Base-by-base conservation (phyloP, 92 coral and sea anemone genomes). In the Umimayanthus chanpuru region DNA sequence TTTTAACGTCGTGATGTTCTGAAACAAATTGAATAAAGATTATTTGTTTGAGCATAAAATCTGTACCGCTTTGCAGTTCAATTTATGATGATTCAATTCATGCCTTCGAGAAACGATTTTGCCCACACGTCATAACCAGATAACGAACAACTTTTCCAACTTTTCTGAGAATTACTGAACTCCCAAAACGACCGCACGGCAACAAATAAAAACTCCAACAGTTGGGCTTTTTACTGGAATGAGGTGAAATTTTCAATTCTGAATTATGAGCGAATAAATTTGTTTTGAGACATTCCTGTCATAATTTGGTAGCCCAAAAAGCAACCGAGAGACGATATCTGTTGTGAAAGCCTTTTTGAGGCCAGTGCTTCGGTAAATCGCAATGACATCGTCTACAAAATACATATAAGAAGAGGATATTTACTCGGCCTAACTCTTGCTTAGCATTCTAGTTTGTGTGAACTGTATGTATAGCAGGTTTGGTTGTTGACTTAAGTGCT, bases 241-340 rank as follows among this genome's bases (percentile, higher is more conserved):
- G 55, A 26, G 39, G 30, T 39, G 28, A 41, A 68, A 38, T 80
- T 68, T 83, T 72, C 8, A 20, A 82, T 83, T 28, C n/a, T 23
- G 61, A 28, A 8, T 67, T 36, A 41, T 56, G 43, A 82, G 72
- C 58, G 56, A 82, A 66, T 50, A 32, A 44, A 3, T n/a, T 67
- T 23, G 40, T 18, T 41, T 47, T 83, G 18, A 26, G 14, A 47
- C 77, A 83, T 83, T 83, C 87, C 78, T 28, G 11, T 44, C 87
- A 83, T 83, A 71, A 44, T 68, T 83, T 30, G 6, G 87, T 47
- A 70, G 43, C 77, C 78, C 29, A 6, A 16, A 15, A 16, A 70
- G 78, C 66, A 80, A 47, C 87, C 87, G 30, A 83, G 87, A 70
- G 61, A 83, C 87, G 28, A 4, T 21, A n/a, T 65, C 49, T 81